These are phyloP conservation scores for Coptotermes formosanus DNA, from an alignment of 1,140 invertebrate genomes.

Conservation along the genomic window DNA sequence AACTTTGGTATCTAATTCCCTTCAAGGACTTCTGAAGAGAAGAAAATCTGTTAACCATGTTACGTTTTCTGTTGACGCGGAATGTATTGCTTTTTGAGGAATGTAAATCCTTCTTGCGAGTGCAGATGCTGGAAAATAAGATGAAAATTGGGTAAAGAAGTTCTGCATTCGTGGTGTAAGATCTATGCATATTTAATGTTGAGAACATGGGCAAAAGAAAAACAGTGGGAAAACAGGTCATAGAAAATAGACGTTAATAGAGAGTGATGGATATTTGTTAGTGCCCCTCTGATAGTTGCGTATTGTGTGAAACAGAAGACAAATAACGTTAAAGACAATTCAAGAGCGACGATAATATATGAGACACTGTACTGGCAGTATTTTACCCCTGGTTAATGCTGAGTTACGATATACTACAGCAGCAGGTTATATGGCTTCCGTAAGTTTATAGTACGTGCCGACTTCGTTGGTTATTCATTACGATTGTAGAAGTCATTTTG, in stretches of 20 bases:
- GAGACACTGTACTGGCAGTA: no score
- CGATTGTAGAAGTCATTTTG: no score
- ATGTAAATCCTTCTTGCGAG: background rate
- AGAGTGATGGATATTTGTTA: background rate
- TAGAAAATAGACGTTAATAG: background rate
- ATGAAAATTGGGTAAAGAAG: slow-evolving; percentile 2
- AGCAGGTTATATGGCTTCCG: no score
- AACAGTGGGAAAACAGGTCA: background rate
- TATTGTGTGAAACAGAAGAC: background rate
- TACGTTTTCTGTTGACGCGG: background rate
- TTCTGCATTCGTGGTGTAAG: background rate
- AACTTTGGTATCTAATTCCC: background rate
- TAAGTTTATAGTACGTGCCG: no score
- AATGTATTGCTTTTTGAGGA: background rate
- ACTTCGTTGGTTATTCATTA: no score
- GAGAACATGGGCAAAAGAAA: background rate
- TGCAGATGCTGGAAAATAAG: slow-evolving; percentile 11
- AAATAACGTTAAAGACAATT: no score
- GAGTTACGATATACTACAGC: no score
- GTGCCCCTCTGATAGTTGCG: background rate
- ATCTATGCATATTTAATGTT: background rate
- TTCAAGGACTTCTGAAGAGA: background rate
- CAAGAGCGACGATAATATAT: no score
- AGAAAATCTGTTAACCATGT: background rate
- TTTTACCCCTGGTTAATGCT: no score